A percentile compares a stretch with the other conserved stretches of the same genome.
Conservation (phyloP, 2,113 vertebrate genomes). For the Python bivittatus region DNA sequence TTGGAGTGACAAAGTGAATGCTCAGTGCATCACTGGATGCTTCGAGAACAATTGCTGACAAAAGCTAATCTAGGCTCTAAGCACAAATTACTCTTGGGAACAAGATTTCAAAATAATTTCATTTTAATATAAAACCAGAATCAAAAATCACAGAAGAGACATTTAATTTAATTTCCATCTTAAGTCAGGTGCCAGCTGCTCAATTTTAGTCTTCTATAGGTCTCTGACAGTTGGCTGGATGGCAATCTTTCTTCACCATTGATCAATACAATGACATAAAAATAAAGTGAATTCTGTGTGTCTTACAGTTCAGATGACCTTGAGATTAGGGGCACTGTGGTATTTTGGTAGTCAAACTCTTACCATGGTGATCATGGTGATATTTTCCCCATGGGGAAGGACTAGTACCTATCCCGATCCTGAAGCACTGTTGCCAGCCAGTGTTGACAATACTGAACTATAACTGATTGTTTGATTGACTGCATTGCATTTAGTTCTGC, state of each 20-base stretch:
- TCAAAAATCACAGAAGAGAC: slow-evolving; percentile 6
- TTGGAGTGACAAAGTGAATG: neutral
- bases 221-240: neutral
- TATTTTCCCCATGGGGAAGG: neutral
- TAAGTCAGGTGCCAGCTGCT: neutral
- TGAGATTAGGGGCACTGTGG: neutral
- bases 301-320: neutral
- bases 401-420: neutral
- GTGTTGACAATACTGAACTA: neutral
- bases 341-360: neutral
- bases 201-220: neutral
- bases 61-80: slow-evolving; percentile 3
- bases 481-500: neutral
- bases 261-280: neutral
- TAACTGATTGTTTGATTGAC: neutral
- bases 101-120: slow-evolving; percentile 21
- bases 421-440: neutral
- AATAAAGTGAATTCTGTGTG: neutral
- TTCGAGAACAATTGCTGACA: slow-evolving; percentile 14
- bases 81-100: slow-evolving; percentile 20
- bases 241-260: neutral
- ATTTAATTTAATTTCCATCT: slow-evolving; percentile 5
- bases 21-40: neutral
- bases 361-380: neutral
- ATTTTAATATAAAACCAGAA: slow-evolving; percentile 29